A percentile compares a stretch with the other conserved stretches of the same genome.
These are phyloP conservation scores for Emydoidea blandingii DNA, from an alignment of 2,797 vertebrate species.

Conservation along the genomic window DNA sequence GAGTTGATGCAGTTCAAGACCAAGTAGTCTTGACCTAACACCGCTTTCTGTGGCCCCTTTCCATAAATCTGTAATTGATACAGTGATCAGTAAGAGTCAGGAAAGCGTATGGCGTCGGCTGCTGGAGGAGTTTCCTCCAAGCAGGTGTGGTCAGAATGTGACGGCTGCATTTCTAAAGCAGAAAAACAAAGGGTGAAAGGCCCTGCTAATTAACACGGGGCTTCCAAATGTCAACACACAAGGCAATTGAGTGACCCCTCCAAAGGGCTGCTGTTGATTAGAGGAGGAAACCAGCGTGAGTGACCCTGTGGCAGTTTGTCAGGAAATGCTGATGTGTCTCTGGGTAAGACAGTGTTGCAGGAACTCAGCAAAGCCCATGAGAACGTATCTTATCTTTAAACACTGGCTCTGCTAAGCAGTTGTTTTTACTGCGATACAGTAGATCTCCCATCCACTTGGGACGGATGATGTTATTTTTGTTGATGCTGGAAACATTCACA, in stretches of 20 bases:
- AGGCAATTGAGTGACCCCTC: conserved; percentile 13
- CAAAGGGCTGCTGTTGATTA: conserved; percentile 37
- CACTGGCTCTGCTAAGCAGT: conserved; percentile 46
- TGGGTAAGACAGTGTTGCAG: background rate
- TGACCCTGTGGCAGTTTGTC: conserved; percentile 24
- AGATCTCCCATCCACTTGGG: background rate
- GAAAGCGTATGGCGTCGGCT: fast-evolving
- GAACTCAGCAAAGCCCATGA: conserved; percentile 57
- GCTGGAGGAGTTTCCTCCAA: background rate
- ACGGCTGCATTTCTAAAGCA: background rate
- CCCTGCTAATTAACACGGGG: background rate
- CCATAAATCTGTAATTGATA: conserved; percentile 47
- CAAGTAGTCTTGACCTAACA: conserved; percentile 59
- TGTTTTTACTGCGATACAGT: conserved; percentile 31
- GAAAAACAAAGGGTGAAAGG: background rate
- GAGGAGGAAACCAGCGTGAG: conserved; percentile 34
- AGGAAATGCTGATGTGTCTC: conserved; percentile 47
- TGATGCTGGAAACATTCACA: conserved; percentile 38
- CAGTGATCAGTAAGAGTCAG: fast-evolving
- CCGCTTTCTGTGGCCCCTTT: conserved; percentile 34
- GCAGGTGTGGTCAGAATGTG: background rate
- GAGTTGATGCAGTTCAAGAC: conserved; percentile 29
- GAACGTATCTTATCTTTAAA: conserved; percentile 62
- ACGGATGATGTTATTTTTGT: conserved; percentile 41
- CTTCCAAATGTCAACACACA: background rate